These are phyloP conservation scores for Halcyon leucocephala DNA, from an alignment of 2,797 vertebrate genomes.

Conservation along the genomic window DNA sequence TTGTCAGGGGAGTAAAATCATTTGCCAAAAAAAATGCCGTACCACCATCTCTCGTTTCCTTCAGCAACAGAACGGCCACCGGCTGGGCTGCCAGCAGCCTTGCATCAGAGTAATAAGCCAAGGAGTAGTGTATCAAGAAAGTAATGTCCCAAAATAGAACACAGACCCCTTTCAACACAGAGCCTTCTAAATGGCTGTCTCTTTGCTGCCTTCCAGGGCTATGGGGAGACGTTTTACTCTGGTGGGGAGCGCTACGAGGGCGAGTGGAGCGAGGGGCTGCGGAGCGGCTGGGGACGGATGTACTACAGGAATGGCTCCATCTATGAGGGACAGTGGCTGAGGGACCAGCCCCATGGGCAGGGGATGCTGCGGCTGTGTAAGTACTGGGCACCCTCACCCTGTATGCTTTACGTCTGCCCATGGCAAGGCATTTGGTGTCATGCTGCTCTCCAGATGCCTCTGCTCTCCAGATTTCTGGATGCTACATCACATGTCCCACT, in stretches of 20 bases:
- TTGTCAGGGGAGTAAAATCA: neutral
- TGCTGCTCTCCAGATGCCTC: neutral
- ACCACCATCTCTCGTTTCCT: neutral
- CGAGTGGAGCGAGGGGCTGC: constrained; percentile 83
- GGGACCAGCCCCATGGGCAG: constrained; percentile 80
- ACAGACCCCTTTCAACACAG: neutral
- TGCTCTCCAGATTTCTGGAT: neutral
- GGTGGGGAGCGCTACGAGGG: constrained; percentile 85
- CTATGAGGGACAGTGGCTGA: constrained; percentile 91
- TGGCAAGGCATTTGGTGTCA: rapidly evolving
- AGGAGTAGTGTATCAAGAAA: neutral
- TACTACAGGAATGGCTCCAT: constrained; percentile 82
- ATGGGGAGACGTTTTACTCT: constrained; percentile 82
- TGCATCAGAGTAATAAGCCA: neutral
- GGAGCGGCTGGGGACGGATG: constrained; percentile 91
- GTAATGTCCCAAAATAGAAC: neutral
- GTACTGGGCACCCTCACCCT: neutral
- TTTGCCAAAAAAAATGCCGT: neutral
- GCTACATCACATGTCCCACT: rapidly evolving
- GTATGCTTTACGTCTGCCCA: rapidly evolving
- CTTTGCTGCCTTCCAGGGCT: constrained; percentile 79
- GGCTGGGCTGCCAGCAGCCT: neutral
- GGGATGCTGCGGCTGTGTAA: constrained; percentile 86
- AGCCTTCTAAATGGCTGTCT: neutral
- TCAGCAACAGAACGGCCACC: rapidly evolving